Evolutionary conservation across 1,140 invertebrate genomes (phyloP).

Genomic region (Charaxes varanes): DNA sequence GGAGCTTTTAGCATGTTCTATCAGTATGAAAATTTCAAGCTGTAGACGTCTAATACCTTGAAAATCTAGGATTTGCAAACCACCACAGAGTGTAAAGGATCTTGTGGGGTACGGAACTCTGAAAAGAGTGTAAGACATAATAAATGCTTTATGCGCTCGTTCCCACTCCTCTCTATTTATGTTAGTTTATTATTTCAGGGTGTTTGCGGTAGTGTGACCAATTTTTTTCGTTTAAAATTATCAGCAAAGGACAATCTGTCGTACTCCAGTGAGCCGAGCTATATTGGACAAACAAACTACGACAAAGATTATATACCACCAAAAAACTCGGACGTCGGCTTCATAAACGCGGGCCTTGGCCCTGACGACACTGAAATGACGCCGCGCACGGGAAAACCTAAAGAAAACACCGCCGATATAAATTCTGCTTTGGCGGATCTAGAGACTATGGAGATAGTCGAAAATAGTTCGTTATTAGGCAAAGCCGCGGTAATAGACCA

Average conservation of each 20-base stretch:
- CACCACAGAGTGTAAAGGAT: too few relatives aligned
- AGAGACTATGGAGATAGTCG: conserved; percentile 53
- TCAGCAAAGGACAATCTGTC: conserved; percentile 61
- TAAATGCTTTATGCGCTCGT: too few relatives aligned
- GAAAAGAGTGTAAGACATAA: too few relatives aligned
- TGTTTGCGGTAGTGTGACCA: conserved; percentile 79
- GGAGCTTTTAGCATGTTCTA: too few relatives aligned
- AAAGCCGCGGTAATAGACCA: conserved; percentile 67
- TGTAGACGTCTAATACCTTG: too few relatives aligned
- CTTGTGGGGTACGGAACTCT: too few relatives aligned
- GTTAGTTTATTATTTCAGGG: conserved; percentile 72
- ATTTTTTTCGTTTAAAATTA: conserved; percentile 76
- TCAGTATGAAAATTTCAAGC: too few relatives aligned
- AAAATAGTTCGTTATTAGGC: conserved; percentile 36
- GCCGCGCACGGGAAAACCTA: conserved; percentile 30
- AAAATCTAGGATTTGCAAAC: too few relatives aligned
- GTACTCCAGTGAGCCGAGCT: conserved; percentile 65
- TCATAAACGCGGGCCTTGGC: conserved; percentile 49
- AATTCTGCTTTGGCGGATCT: conserved; percentile 68
- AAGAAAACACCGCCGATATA: conserved; percentile 49
- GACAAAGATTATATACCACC: conserved; percentile 52
- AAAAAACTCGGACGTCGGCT: conserved; percentile 37
- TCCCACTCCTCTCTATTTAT: too few relatives aligned
- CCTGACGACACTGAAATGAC: conserved; percentile 59
- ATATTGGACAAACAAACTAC: conserved; percentile 58